These are phyloP conservation scores for Scaptomyza parva DNA, from an alignment of 2,888 invertebrate species.

Conservation along the genomic window DNA sequence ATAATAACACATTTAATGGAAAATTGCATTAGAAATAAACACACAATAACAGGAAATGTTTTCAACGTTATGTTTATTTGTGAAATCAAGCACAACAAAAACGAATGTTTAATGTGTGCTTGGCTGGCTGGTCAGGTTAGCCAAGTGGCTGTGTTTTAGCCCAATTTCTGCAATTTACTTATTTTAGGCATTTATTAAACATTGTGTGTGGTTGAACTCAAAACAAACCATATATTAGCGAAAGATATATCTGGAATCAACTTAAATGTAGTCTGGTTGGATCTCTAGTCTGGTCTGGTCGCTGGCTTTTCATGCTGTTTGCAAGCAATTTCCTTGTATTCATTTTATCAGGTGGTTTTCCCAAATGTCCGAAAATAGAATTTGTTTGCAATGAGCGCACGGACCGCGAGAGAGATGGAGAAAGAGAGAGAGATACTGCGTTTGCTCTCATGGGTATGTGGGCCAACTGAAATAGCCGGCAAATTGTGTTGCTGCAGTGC, in stretches of 20 bases:
- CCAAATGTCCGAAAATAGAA: constrained; percentile 70
- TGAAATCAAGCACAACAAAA: constrained; percentile 26
- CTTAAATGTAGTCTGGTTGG: constrained; percentile 15
- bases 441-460: constrained; percentile 53
- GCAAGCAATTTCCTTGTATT: constrained; percentile 49
- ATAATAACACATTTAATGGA: constrained; percentile 9
- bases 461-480: constrained; percentile 73
- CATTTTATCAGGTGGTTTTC: constrained; percentile 77
- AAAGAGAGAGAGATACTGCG: constrained; percentile 14
- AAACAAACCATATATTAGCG: constrained; percentile 44
- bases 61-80: constrained; percentile 22
- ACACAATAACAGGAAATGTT: constrained; percentile 44
- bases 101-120: constrained; percentile 18
- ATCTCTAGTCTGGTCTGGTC: constrained; percentile 3
- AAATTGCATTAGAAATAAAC: constrained; percentile 26
- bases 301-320: not conserved
- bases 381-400: constrained; percentile 66
- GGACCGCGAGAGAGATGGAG: not conserved
- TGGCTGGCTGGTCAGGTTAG: not conserved
- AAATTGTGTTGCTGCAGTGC: constrained; percentile 60
- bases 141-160: constrained; percentile 11
- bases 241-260: constrained; percentile 10
- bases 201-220: constrained; percentile 21
- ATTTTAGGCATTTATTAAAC: constrained; percentile 46
- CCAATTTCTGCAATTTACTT: constrained; percentile 33